These are phyloP conservation scores for Argyra leucocephala DNA, from an alignment of 2,888 invertebrate species.

Conservation along the genomic window DNA sequence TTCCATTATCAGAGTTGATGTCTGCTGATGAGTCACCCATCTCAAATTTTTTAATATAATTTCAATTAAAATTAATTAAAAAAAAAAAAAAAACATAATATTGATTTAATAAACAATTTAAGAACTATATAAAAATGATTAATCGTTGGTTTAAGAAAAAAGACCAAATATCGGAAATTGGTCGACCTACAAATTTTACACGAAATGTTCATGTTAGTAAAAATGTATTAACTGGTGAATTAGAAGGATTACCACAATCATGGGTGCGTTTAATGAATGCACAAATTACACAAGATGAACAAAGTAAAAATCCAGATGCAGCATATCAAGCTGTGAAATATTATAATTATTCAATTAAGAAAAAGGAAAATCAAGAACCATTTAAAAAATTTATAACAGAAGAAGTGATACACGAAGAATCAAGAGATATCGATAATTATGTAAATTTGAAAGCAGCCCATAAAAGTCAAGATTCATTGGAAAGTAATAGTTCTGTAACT, in stretches of 20 bases:
- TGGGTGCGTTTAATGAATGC: conserved; percentile 72
- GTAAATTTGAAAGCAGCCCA: conserved; percentile 63
- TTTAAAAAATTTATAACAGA: conserved; percentile 77
- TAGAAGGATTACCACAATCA: conserved; percentile 76
- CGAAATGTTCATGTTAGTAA: conserved; percentile 81
- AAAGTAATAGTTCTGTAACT: conserved; percentile 25
- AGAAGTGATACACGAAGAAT: conserved; percentile 70
- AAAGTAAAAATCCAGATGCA: conserved; percentile 80
- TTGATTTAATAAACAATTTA: no score
- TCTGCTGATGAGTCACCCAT: neutral
- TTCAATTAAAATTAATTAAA: neutral
- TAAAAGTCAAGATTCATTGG: conserved; percentile 53
- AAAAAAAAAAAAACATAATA: neutral
- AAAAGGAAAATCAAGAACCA: conserved; percentile 59
- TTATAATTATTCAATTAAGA: conserved; percentile 79
- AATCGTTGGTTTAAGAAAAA: conserved; percentile 42
- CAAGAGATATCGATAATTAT: conserved; percentile 69
- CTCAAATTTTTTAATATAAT: neutral
- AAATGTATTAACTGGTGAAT: conserved; percentile 68
- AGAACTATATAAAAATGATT: conserved; percentile 16
- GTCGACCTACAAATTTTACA: conserved; percentile 74
- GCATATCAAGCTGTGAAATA: conserved; percentile 84
- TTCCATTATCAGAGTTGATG: conserved; percentile 3
- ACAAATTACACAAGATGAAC: conserved; percentile 77
- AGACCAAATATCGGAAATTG: conserved; percentile 51